Percentiles rank a stretch among this genome's conserved stretches.
phyloP scores from a whole-genome alignment of 2,113 vertebrate genomes.

The Oryzias melastigma region DNA sequence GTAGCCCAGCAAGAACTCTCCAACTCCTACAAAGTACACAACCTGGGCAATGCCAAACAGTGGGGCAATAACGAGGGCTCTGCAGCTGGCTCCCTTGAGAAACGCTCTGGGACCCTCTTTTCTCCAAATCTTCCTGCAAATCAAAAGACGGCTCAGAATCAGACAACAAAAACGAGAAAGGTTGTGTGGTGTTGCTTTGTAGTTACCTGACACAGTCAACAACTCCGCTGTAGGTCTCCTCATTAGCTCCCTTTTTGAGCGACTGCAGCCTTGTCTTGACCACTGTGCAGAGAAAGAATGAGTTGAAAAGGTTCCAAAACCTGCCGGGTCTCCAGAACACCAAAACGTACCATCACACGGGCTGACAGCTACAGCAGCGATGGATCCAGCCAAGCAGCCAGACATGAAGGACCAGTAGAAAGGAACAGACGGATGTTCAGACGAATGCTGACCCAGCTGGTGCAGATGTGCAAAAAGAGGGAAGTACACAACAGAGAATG shows the following conservation, averaged over 20 bases:
- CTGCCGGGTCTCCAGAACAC: background rate
- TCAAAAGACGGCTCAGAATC: background rate
- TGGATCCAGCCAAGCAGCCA: conserved; percentile 75
- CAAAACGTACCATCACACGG: conserved; percentile 80
- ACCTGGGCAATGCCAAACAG: conserved; percentile 85
- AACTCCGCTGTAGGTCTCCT: conserved; percentile 81
- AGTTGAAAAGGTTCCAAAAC: background rate
- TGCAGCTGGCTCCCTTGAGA: conserved; percentile 80
- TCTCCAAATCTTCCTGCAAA: conserved; percentile 76
- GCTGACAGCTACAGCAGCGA: conserved; percentile 78
- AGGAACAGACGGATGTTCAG: conserved; percentile 66
- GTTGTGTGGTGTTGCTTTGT: background rate
- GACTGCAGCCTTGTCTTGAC: conserved; percentile 84
- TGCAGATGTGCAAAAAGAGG: conserved; percentile 83
- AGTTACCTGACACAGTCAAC: conserved; percentile 79
- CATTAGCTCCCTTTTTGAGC: conserved; percentile 78
- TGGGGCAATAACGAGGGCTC: conserved; percentile 82
- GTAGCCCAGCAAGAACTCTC: conserved; percentile 79
- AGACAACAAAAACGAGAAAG: background rate
- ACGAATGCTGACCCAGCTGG: conserved; percentile 70
- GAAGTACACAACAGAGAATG: conserved; percentile 83
- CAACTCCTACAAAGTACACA: conserved; percentile 80
- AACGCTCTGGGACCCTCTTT: conserved; percentile 82
- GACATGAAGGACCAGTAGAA: conserved; percentile 83
- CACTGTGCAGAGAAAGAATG: conserved; percentile 58